phyloP scores from a whole-genome alignment of 1,140 invertebrate species.

The Cepaea nemoralis region DNA sequence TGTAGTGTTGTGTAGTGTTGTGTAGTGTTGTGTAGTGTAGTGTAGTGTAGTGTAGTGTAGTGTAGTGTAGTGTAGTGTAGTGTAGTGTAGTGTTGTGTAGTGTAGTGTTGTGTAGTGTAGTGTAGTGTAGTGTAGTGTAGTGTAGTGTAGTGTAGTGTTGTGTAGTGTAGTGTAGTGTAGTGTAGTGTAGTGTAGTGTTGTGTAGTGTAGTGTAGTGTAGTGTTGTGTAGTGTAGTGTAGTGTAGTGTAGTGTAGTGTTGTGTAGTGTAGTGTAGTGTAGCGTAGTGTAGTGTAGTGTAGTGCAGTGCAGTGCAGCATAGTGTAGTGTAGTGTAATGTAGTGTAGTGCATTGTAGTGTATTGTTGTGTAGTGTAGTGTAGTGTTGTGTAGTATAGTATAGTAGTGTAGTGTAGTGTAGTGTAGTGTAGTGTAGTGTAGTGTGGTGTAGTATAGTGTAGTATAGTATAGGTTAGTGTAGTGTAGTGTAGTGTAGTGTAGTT shows the following conservation, averaged over 20 bases:
- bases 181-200: slow-evolving; percentile 51
- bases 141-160: slow-evolving; percentile 30
- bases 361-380: too few relatives aligned
- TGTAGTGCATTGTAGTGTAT: too few relatives aligned
- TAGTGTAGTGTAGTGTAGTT: too few relatives aligned
- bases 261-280: slow-evolving; percentile 49
- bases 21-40: slow-evolving; percentile 53
- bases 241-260: slow-evolving; percentile 51
- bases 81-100: slow-evolving; percentile 48
- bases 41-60: slow-evolving; percentile 51
- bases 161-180: slow-evolving; percentile 41
- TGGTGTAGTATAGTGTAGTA: too few relatives aligned
- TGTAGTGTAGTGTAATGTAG: too few relatives aligned
- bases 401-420: too few relatives aligned
- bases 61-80: slow-evolving; percentile 54
- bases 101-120: slow-evolving; percentile 36
- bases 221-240: slow-evolving; percentile 52
- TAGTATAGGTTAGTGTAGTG: too few relatives aligned
- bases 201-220: slow-evolving; percentile 51
- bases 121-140: slow-evolving; percentile 40
- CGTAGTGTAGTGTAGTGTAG: slow-evolving; percentile 49
- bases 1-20: slow-evolving; percentile 43
- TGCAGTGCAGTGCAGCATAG: slow-evolving; percentile 50
- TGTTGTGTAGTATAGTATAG: too few relatives aligned
- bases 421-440: too few relatives aligned